A percentile compares a stretch with the other conserved stretches of the same genome.
Evolutionary conservation across 2,888 invertebrate genomes (phyloP).

Genomic region (Malthinus seriepunctatus): DNA sequence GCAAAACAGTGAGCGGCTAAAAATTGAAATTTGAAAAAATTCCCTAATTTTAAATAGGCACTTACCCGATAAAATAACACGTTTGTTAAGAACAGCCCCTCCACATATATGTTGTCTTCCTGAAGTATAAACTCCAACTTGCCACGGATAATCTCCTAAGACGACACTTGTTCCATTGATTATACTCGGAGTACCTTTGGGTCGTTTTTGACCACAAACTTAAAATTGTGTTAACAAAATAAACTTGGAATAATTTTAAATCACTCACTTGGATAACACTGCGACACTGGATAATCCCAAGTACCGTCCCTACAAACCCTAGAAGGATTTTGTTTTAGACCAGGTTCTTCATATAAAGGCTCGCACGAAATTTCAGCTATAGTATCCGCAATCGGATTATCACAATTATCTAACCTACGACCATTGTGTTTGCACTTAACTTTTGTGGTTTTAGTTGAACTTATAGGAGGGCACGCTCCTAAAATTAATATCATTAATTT

Average conservation of each 20-base stretch:
- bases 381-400: conserved; percentile 35
- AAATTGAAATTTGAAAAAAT: conserved; percentile 6
- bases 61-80: conserved; percentile 44
- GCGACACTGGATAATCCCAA: conserved; percentile 13
- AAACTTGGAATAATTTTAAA: background rate
- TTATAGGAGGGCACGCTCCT: background rate
- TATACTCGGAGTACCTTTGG: conserved; percentile 27
- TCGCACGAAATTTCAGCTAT: conserved; percentile 37
- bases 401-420: background rate
- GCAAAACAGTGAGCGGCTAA: conserved; percentile 50
- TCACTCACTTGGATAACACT: conserved; percentile 19
- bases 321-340: conserved; percentile 2
- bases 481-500: background rate
- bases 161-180: background rate
- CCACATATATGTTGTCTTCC: conserved; percentile 39
- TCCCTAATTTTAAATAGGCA: background rate
- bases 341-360: conserved; percentile 37
- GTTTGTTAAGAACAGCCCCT: conserved; percentile 41
- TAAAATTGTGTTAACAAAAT: background rate
- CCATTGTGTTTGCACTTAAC: conserved; percentile 9
- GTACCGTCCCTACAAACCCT: conserved; percentile 15
- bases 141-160: conserved; percentile 41
- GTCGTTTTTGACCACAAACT: conserved; percentile 47
- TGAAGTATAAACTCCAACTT: conserved; percentile 40
- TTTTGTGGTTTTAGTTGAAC: conserved; percentile 8